A percentile compares a stretch with the other conserved stretches of the same genome.
These are phyloP conservation scores for Lordiphosa stackelbergi DNA, from an alignment of 1,140 invertebrate species.

Conservation along the genomic window DNA sequence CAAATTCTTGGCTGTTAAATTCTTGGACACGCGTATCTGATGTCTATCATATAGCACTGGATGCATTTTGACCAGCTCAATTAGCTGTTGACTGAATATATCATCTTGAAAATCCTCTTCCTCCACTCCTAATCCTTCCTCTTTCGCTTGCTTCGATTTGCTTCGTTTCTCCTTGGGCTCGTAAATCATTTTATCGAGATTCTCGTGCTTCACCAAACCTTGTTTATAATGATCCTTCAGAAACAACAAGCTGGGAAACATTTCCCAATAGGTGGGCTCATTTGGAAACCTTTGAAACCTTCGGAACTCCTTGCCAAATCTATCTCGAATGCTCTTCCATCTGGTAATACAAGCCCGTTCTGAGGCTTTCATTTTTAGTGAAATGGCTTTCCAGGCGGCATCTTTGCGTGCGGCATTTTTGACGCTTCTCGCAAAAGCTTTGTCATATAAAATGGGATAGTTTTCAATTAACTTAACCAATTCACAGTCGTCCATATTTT, in stretches of 20 bases:
- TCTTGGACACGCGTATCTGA: conserved; percentile 67
- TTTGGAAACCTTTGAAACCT: conserved; percentile 59
- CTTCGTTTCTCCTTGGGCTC: conserved; percentile 42
- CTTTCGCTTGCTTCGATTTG: conserved; percentile 11
- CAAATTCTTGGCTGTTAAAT: conserved; percentile 63
- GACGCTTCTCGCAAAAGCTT: conserved; percentile 44
- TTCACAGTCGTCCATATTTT: conserved; percentile 52
- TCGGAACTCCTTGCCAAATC: conserved; percentile 67
- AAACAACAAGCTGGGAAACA: conserved; percentile 63
- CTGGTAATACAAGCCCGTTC: conserved; percentile 68
- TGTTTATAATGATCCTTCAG: conserved; percentile 70
- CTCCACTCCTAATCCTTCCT: conserved; percentile 16
- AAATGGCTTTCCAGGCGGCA: conserved; percentile 63
- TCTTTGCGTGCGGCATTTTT: conserved; percentile 61
- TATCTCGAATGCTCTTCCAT: conserved; percentile 68
- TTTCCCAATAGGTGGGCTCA: conserved; percentile 64
- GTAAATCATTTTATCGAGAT: conserved; percentile 53
- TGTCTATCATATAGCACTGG: conserved; percentile 64
- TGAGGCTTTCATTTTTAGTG: conserved; percentile 45
- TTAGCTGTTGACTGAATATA: conserved; percentile 56
- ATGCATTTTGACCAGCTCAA: conserved; percentile 59
- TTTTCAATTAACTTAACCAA: conserved; percentile 58
- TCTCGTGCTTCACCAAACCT: conserved; percentile 46
- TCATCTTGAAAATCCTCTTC: conserved; percentile 38
- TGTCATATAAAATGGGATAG: conserved; percentile 67